A percentile compares a stretch with the other conserved stretches of the same genome.
These are phyloP conservation scores for Leucoraja erinaceus DNA, from an alignment of 2,113 vertebrate genomes.

Conservation along the genomic window DNA sequence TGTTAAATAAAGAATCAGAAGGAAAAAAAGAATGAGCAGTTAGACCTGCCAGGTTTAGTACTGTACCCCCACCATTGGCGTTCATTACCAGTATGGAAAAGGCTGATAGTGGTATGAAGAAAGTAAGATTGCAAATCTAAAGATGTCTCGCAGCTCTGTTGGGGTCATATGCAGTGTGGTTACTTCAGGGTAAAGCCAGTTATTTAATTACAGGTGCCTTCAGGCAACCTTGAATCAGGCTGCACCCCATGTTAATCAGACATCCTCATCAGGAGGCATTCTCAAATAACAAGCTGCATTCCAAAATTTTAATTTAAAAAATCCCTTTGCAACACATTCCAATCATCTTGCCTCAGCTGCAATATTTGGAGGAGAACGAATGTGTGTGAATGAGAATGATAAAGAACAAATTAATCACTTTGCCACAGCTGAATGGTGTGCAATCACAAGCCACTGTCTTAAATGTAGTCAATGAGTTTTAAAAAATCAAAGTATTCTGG, in stretches of 20 bases:
- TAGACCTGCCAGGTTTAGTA: neutral
- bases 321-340: neutral
- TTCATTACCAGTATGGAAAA: neutral
- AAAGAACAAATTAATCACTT: neutral
- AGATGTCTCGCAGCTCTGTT: no score
- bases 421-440: neutral
- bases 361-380: neutral
- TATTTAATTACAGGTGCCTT: neutral
- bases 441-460: neutral
- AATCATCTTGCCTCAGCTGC: neutral
- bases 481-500: neutral
- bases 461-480: neutral
- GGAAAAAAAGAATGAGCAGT: neutral
- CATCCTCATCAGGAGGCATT: neutral
- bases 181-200: neutral
- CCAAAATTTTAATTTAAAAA: slow-evolving; percentile 15
- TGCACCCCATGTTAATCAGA: neutral
- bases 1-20: neutral
- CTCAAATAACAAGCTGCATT: neutral
- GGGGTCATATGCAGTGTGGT: neutral
- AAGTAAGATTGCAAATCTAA: neutral
- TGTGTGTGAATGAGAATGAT: neutral
- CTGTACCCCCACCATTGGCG: neutral
- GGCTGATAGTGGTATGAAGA: neutral
- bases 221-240: neutral